Base-by-base conservation (phyloP, 2,888 invertebrate genomes). In the Strigamia transsilvanica region DNA sequence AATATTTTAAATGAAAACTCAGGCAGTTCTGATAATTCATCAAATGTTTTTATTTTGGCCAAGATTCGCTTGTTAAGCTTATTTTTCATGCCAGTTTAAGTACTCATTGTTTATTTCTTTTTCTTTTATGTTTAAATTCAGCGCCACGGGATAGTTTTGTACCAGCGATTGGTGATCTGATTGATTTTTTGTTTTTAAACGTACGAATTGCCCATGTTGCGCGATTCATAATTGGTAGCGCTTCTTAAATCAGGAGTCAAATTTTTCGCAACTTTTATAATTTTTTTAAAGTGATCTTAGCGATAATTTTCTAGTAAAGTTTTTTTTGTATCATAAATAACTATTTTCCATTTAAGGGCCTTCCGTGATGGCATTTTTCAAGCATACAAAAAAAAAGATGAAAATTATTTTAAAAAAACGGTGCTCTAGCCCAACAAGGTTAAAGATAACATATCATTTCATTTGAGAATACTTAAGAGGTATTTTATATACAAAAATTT, bases 1-100 rank as follows among this genome's bases (percentile, higher is more conserved):
- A 73, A 73, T 73, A 73, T 73, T 73, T 73, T 73, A 73, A 73
- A 73, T 32, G 73, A 73, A 73, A 73, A 73, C 73, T 73, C 73
- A 73, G 73, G 73, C 73, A 73, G 73, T 73, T 73, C 73, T 73
- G 73, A 27, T 73, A 73, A 32, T 23, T 73, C 73, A 73, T 73
- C 73, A 73, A 73, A 73, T 38, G 73, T 13, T 73, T 73, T 73
- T 73, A 73, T 73, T 73, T 73, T 73, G 73, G 73, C 73, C 23
- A 73, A 73, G 73, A 73, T 73, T 73, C 73, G 73, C 73, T 32
- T 73, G 73, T 73, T 73, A 73, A 73, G 73, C 73, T 73, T 73
- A 73, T 73, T 73, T 73, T 73, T 73, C 73, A 73, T 73, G 73
- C 73, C 23, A 73, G 15, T 13, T 73, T 27, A 73, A 73, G 73